Conservation (phyloP, 1,140 invertebrate species). For the Polypedilum vanderplanki region DNA sequence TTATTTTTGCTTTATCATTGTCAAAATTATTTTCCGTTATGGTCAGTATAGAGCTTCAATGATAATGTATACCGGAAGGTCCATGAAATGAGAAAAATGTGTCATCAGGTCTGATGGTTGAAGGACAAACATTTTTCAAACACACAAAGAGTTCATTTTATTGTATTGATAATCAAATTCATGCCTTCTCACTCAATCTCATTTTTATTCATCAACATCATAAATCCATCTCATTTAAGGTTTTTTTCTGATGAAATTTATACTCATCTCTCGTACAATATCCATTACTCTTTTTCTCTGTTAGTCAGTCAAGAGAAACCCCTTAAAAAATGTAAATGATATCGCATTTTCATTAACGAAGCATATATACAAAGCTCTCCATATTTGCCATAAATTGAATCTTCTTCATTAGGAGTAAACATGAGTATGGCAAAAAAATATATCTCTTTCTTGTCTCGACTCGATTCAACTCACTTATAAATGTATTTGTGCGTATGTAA, state of each 20-base stretch:
- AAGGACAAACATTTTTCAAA: background rate
- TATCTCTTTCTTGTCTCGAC: no score
- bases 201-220: background rate
- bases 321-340: conserved; percentile 6
- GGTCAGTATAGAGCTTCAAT: background rate
- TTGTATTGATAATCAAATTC: background rate
- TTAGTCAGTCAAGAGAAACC: background rate
- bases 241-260: background rate
- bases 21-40: background rate
- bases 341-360: background rate
- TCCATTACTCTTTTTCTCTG: background rate
- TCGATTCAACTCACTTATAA: no score
- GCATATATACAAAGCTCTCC: background rate
- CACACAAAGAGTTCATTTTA: background rate
- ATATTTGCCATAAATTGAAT: conserved; percentile 1
- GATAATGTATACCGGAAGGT: background rate
- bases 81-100: background rate
- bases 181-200: background rate
- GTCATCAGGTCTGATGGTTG: background rate
- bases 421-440: background rate
- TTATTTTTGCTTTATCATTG: no score
- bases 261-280: background rate
- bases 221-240: conserved; percentile 5
- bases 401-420: background rate
- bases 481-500: background rate